Conservation (phyloP, 2,888 invertebrate genomes). For the Stenchaetothrips biformis region DNA sequence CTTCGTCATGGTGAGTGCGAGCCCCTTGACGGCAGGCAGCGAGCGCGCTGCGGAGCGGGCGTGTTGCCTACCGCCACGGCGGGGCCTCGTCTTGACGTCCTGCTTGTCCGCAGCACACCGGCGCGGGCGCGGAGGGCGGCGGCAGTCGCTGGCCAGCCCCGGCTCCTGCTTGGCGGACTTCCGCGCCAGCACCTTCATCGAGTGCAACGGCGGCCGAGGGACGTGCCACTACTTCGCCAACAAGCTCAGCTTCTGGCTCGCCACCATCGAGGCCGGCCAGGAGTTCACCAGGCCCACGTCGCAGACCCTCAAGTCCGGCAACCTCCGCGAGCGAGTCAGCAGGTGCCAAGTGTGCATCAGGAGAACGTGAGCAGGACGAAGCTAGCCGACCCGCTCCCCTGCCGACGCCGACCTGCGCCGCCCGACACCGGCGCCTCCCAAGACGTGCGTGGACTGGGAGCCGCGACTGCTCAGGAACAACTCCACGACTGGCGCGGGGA, state of each 20-base stretch:
- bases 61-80: background rate
- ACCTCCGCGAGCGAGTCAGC: conserved; percentile 72
- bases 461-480: no score
- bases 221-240: conserved; percentile 93
- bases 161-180: conserved; percentile 98
- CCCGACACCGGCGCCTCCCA: no score
- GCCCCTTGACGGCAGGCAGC: background rate
- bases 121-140: conserved; percentile 93
- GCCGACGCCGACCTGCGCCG: no score
- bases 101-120: conserved; percentile 76
- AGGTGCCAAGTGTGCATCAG: conserved; percentile 87
- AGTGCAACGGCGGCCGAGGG: conserved; percentile 94
- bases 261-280: conserved; percentile 77
- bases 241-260: conserved; percentile 96
- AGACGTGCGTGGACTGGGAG: no score
- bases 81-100: background rate
- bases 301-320: conserved; percentile 88
- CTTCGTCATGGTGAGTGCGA: conserved; percentile 86
- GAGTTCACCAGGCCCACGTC: conserved; percentile 82
- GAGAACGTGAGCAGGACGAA: conserved; percentile 45
- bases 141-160: conserved; percentile 93
- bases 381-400: no score
- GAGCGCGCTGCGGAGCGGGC: background rate
- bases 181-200: conserved; percentile 96
- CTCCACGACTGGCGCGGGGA: no score